Percentiles rank a stretch among this genome's conserved stretches.
These are phyloP conservation scores for Electrophaes corylata DNA, from an alignment of 2,888 invertebrate genomes.

Conservation along the genomic window DNA sequence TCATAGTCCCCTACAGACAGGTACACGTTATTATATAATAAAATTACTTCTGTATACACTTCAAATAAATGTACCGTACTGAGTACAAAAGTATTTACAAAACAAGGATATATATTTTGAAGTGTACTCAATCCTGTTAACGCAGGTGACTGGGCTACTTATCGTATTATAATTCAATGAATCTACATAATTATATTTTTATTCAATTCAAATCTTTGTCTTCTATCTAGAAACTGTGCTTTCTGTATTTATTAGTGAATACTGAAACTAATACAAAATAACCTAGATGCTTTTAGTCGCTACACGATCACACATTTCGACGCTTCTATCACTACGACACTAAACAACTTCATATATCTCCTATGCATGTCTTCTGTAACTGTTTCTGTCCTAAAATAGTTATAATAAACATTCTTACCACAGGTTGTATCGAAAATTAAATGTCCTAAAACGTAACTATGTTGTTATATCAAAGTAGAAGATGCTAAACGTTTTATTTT, in stretches of 20 bases:
- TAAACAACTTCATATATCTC: conserved; percentile 40
- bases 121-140: no score
- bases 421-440: conserved; percentile 3
- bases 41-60: no score
- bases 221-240: conserved; percentile 2
- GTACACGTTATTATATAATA: no score
- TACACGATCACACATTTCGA: conserved; percentile 76
- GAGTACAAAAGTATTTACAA: no score
- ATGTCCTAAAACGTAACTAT: background rate
- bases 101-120: no score
- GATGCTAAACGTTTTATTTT: background rate
- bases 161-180: background rate
- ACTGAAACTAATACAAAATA: conserved; percentile 8
- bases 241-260: conserved; percentile 3
- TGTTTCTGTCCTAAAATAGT: conserved; percentile 22
- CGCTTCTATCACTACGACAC: conserved; percentile 55
- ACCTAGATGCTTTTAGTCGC: conserved; percentile 57
- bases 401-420: conserved; percentile 5
- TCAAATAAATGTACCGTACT: no score
- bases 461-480: background rate
- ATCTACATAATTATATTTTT: background rate
- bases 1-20: no score
- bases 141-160: no score
- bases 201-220: background rate
- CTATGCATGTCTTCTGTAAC: conserved; percentile 46